phyloP scores from a whole-genome alignment of 2,797 vertebrate species.

The Cuniculus paca region DNA sequence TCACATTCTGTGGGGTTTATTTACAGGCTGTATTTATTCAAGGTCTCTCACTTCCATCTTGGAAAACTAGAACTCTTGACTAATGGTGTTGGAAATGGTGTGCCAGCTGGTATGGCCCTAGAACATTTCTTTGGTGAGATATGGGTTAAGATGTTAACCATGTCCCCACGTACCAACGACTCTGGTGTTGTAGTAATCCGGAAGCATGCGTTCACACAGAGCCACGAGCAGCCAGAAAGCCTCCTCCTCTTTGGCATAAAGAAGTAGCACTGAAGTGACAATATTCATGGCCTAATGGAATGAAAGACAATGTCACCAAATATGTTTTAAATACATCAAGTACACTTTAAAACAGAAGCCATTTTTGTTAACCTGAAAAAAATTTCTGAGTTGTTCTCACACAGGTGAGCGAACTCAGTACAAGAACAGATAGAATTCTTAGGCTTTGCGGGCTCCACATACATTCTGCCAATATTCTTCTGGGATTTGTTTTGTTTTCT shows the following conservation, averaged over 20 bases:
- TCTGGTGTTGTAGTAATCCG: constrained; percentile 98
- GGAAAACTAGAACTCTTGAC: background rate
- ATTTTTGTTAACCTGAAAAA: background rate
- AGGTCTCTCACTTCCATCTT: background rate
- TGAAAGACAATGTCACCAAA: background rate
- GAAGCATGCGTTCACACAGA: constrained; percentile 97
- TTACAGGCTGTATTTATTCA: background rate
- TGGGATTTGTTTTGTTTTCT: background rate
- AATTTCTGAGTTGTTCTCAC: background rate
- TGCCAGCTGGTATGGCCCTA: background rate
- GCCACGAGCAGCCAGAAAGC: constrained; percentile 99
- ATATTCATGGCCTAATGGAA: constrained; percentile 97
- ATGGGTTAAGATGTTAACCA: background rate
- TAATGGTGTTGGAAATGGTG: background rate
- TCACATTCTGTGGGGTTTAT: background rate
- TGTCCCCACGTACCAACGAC: constrained; percentile 94
- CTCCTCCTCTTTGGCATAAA: constrained; percentile 98
- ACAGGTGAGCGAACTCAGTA: background rate
- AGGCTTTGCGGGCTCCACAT: background rate
- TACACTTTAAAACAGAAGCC: background rate
- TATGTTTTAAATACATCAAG: background rate
- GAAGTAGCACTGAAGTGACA: constrained; percentile 97
- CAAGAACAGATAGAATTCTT: background rate
- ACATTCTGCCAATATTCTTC: background rate
- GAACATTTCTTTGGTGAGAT: background rate